Evolutionary conservation across 1,140 invertebrate genomes (phyloP), one percentile per base, ranked within the genome.

Genomic region (Drosophila tsacasi): DNA sequence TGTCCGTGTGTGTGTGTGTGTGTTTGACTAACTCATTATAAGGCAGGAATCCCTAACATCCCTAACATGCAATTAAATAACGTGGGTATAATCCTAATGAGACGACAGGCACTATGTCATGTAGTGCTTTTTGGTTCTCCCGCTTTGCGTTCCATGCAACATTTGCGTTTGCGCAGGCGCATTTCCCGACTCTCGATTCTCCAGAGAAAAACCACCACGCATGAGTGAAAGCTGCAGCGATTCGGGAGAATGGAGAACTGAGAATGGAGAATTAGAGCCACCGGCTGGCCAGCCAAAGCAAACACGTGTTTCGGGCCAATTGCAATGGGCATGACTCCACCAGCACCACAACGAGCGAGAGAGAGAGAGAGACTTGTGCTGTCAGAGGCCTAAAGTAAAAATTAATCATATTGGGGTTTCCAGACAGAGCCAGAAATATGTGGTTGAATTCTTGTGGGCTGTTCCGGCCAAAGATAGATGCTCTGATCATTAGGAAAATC

Each of bases 11-110:
- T 40, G 39, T 2, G 81, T 69, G 81, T 90, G 81, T 90, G 85
- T 89, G 81, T 89, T 89, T 89, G 79, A 89, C 85, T 90, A 89
- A 90, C 85, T 89, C 85, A 89, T 89, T 89, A 89, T 85, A 90
- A 85, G 87, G 83, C 77, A 79, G 85, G 85, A 89, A 89, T 89
- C 85, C 79, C 85, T 84, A 90, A 89, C 85, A 89, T 89, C 85
- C 79, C 85, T 85, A 90, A 89, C 85, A 89, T 89, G 85, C 81
- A 89, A 89, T 89, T 89, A 89, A 89, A 89, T 89, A 89, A 85
- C 85, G 85, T 89, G 85, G 85, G 85, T 89, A 81, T 89, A 90
- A 89, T 89, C 85, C 84, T 89, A 89, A 89, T 89, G 85, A 89
- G 85, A 90, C 85, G 85, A 89, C 85, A 90, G 84, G 66, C 85